Conservation (phyloP, 2,113 vertebrate species). For the Empidonax traillii region DNA sequence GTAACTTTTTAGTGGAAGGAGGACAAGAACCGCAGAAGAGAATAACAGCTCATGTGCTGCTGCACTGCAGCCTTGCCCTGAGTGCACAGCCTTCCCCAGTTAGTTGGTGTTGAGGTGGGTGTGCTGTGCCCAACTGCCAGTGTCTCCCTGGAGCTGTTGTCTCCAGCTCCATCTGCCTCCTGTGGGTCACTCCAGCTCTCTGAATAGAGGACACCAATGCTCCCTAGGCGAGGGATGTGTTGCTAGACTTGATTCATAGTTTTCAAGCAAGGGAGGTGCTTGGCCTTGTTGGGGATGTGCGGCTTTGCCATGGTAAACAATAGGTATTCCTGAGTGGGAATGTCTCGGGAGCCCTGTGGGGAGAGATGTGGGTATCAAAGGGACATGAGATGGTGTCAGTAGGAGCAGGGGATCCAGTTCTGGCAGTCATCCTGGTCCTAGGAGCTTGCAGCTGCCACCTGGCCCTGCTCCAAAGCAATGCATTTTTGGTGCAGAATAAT, state of each 20-base stretch:
- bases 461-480: not conserved
- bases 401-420: not conserved
- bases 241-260: not conserved
- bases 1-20: not conserved
- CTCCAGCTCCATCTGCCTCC: not conserved
- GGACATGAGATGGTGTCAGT: not conserved
- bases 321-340: not conserved
- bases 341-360: not conserved
- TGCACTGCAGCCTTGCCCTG: not conserved
- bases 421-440: not conserved
- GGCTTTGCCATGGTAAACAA: not conserved
- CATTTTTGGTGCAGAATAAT: conserved; percentile 28
- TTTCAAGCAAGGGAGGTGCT: not conserved
- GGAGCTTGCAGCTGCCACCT: conserved; percentile 13
- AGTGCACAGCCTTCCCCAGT: not conserved
- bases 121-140: not conserved
- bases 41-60: not conserved
- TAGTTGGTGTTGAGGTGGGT: not conserved
- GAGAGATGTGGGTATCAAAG: not conserved
- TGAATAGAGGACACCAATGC: not conserved
- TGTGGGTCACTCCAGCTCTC: not conserved
- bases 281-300: not conserved
- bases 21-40: not conserved
- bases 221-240: not conserved
- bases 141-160: not conserved